Conservation (phyloP, 2,113 vertebrate species). For the Nothoprocta pentlandii region DNA sequence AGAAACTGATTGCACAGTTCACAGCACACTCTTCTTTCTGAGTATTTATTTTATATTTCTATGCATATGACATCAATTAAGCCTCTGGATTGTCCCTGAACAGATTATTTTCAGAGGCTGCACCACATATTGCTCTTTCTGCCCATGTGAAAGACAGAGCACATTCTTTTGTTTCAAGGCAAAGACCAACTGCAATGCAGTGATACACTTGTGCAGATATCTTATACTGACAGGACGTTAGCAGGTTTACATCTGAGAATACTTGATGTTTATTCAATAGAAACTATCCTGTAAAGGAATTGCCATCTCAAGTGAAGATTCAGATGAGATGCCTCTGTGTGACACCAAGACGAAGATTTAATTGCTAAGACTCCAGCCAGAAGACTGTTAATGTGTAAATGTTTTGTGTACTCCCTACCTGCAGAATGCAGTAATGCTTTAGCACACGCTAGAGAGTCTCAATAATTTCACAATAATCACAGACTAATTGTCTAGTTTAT, state of each 20-base stretch:
- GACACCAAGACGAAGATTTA: neutral
- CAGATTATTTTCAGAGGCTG: neutral
- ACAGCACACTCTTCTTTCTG: neutral
- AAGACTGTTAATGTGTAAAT: slow-evolving; percentile 30
- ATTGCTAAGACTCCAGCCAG: slow-evolving; percentile 3
- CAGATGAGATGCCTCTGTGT: neutral
- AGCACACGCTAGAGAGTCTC: neutral
- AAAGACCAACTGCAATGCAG: neutral
- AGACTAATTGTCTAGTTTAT: neutral
- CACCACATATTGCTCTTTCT: neutral
- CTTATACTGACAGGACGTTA: slow-evolving; percentile 26
- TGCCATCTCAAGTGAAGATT: slow-evolving; percentile 19
- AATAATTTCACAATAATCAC: slow-evolving; percentile 28
- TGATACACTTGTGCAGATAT: neutral
- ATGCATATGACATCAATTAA: neutral
- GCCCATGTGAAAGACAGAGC: neutral
- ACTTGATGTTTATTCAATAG: slow-evolving; percentile 10
- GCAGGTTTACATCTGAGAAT: slow-evolving; percentile 44
- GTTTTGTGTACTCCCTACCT: neutral
- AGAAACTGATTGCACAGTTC: neutral
- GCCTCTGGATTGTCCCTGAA: neutral
- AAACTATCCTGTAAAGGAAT: slow-evolving; percentile 29
- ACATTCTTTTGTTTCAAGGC: neutral
- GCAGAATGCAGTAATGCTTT: neutral
- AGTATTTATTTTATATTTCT: neutral